Evolutionary conservation across 2,888 invertebrate species (phyloP), one percentile per base, ranked within the genome.

Genomic region (Eilema sororculum): DNA sequence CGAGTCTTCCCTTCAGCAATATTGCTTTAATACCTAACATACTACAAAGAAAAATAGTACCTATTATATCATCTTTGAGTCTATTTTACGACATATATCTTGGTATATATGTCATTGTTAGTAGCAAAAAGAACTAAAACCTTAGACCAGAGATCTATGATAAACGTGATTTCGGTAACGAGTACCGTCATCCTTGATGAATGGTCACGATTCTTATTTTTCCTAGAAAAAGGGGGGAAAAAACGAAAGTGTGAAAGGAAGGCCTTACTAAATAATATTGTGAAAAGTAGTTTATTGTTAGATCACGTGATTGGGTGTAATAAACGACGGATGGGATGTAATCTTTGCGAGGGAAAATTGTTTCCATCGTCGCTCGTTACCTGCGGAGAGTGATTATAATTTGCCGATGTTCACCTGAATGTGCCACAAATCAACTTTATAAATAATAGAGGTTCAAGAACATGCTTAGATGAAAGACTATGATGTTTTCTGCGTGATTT

Each of bases 141-240:
- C 93, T 93, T 92, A 92, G 93, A 93, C 92, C 90, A 93, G 94
- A 94, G 94, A 94, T 94, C 91, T 93, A 94, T 93, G 94, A 94
- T 93, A 92, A 93, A 92, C 93, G 92, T 93, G 94, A 93, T 94
- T 95, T 94, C 83, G 90, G 94, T 94, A 95, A 95, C 95, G 91
- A 94, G 94, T 87, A 86, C 84, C 85, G 78, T 83, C 83, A 90
- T 86, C 88, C 86, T 86, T 93, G 95, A 95, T 93, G 88, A 88
- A 95, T 91, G 87, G 78, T 84, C 87, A 84, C 86, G 90, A 89
- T 89, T 91, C 86, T 91, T 91, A 91, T 93, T 92, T 93, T 93
- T 93, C 90, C 86, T 81, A 86, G 87, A 85, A 89, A 86, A 87
- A 84, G 86, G 85, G 86, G 30, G 86, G 89, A 90, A 92, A 92